Evolutionary conservation across 1,140 invertebrate species (phyloP).

Genomic region (Ooceraea biroi): DNA sequence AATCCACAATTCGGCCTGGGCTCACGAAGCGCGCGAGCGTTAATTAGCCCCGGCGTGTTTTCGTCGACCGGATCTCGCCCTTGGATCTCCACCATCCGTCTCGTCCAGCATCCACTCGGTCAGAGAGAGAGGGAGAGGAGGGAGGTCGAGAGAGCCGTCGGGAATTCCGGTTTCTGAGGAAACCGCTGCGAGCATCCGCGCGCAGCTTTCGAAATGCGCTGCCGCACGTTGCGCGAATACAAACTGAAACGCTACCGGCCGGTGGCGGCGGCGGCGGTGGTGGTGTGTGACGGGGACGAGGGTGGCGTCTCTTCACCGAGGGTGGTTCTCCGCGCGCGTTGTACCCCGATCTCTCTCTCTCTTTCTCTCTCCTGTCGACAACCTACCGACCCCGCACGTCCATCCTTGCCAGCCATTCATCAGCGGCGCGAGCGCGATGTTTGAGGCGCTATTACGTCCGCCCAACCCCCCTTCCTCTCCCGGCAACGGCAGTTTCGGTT

Average conservation of each 20-base stretch:
- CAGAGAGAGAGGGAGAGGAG: too few relatives aligned
- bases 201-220: slow-evolving; percentile 53
- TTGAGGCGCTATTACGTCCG: slow-evolving; percentile 69
- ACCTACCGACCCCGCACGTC: slow-evolving; percentile 48
- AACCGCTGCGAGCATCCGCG: slow-evolving; percentile 62
- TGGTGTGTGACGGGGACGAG: not conserved
- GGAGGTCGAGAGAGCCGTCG: not conserved
- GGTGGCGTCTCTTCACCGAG: not conserved
- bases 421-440: slow-evolving; percentile 61
- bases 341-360: not conserved
- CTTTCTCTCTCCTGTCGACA: slow-evolving; percentile 24
- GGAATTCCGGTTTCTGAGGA: slow-evolving; percentile 71
- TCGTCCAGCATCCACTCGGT: not conserved
- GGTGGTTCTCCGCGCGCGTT: not conserved
- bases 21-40: slow-evolving; percentile 66
- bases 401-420: slow-evolving; percentile 62
- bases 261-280: not conserved
- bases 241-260: slow-evolving; percentile 46
- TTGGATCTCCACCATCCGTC: slow-evolving; percentile 26
- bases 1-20: slow-evolving; percentile 66
- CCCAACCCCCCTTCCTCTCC: not conserved
- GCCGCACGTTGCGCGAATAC: slow-evolving; percentile 53
- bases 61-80: slow-evolving; percentile 36
- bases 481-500: slow-evolving; percentile 54
- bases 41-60: slow-evolving; percentile 76